A percentile compares a stretch with the other conserved stretches of the same genome.
These are phyloP conservation scores for Lichenostomus cassidix DNA, from an alignment of 2,113 vertebrate genomes.

Conservation along the genomic window DNA sequence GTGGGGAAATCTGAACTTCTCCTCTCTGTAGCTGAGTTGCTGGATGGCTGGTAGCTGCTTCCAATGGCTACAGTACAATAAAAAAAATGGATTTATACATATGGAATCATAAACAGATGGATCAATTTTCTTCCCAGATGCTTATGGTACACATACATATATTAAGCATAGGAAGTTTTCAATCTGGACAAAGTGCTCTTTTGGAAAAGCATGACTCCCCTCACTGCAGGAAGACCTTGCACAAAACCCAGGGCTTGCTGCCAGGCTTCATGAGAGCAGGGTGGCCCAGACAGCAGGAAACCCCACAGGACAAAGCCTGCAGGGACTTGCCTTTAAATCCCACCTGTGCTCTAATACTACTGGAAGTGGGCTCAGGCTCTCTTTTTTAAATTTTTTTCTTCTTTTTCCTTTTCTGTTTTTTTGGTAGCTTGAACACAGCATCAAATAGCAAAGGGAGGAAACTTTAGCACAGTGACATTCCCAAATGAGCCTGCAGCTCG, in stretches of 20 bases:
- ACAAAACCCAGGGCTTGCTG: neutral
- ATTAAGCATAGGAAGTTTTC: constrained; percentile 49
- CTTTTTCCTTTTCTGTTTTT: neutral
- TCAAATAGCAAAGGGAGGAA: neutral
- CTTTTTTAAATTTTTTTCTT: too few relatives aligned
- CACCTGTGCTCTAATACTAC: neutral
- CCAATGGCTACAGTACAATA: constrained; percentile 40
- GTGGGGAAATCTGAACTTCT: constrained; percentile 32
- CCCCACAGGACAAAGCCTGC: neutral
- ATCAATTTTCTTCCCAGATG: constrained; percentile 51
- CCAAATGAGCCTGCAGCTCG: neutral
- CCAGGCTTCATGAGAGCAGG: neutral
- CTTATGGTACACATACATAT: neutral
- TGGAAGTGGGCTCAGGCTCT: neutral
- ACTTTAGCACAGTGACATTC: neutral
- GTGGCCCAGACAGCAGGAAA: neutral
- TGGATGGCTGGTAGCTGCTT: constrained; percentile 22
- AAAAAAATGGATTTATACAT: neutral
- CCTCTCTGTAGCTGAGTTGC: neutral
- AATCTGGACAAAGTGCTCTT: constrained; percentile 38
- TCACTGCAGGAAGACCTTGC: neutral
- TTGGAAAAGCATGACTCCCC: constrained; percentile 20
- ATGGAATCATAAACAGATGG: constrained; percentile 54
- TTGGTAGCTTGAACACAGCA: neutral
- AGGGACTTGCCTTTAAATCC: neutral